These are phyloP conservation scores for Archaeoteleia sp. DNA, from an alignment of 2,888 invertebrate species.

Conservation along the genomic window DNA sequence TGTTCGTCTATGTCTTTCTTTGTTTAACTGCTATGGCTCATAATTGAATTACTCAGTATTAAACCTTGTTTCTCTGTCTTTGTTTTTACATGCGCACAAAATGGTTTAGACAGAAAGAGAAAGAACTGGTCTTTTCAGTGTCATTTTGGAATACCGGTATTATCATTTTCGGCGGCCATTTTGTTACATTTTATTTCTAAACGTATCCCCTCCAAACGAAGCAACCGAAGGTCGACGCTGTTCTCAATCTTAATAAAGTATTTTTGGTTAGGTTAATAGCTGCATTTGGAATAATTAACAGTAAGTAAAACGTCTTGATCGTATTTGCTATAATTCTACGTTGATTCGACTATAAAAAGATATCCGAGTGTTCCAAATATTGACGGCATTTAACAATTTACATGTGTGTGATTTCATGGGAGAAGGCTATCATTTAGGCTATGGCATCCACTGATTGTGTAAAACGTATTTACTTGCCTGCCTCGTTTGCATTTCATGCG, in stretches of 20 bases:
- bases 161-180: constrained; percentile 63
- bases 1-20: too few species aligned
- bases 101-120: too few species aligned
- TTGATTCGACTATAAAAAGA: constrained; percentile 37
- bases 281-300: constrained; percentile 59
- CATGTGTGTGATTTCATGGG: too few species aligned
- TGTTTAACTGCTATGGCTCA: too few species aligned
- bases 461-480: constrained; percentile 54
- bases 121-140: too few species aligned
- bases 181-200: constrained; percentile 69
- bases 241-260: constrained; percentile 63
- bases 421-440: constrained; percentile 62
- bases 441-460: constrained; percentile 61
- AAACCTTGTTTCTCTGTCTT: too few species aligned
- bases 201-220: constrained; percentile 66
- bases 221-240: constrained; percentile 75
- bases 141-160: too few species aligned
- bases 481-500: too few species aligned
- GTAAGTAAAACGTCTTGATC: constrained; percentile 63
- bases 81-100: too few species aligned
- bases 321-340: constrained; percentile 19
- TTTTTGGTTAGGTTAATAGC: constrained; percentile 72
- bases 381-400: too few species aligned
- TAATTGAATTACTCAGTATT: too few species aligned
- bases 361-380: constrained; percentile 21